Evolutionary conservation across 2,113 vertebrate species (phyloP).

Genomic region (Miniopterus natalensis): DNA sequence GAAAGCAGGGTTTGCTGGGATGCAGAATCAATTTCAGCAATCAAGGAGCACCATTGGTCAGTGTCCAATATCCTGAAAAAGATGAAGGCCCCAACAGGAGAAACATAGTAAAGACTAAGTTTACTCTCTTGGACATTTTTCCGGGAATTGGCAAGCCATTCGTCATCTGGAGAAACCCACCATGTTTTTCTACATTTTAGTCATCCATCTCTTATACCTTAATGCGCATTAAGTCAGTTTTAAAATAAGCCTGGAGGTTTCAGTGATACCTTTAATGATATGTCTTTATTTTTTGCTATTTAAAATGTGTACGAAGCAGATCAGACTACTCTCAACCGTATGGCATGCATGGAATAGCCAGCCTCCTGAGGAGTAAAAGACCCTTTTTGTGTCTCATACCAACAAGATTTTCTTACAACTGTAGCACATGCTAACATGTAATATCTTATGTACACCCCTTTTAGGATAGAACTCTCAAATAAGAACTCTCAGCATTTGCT

Average conservation of each 20-base stretch:
- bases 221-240: background rate
- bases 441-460: slow-evolving; percentile 46
- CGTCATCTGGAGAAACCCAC: background rate
- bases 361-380: background rate
- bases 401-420: slow-evolving; percentile 8
- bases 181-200: background rate
- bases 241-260: background rate
- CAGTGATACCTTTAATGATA: background rate
- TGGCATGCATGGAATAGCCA: background rate
- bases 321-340: background rate
- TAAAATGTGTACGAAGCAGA: background rate
- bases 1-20: rapidly evolving
- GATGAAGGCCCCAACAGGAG: too few relatives aligned
- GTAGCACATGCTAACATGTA: slow-evolving; percentile 6
- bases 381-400: background rate
- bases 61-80: too few relatives aligned
- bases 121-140: background rate
- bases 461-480: slow-evolving; percentile 66
- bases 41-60: background rate
- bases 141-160: background rate
- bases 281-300: slow-evolving; percentile 14
- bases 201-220: background rate
- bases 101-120: background rate
- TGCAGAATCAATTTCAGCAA: background rate
- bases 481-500: slow-evolving; percentile 70